Base-by-base conservation (phyloP, 2,888 invertebrate genomes). In the Aphodius sticticus region DNA sequence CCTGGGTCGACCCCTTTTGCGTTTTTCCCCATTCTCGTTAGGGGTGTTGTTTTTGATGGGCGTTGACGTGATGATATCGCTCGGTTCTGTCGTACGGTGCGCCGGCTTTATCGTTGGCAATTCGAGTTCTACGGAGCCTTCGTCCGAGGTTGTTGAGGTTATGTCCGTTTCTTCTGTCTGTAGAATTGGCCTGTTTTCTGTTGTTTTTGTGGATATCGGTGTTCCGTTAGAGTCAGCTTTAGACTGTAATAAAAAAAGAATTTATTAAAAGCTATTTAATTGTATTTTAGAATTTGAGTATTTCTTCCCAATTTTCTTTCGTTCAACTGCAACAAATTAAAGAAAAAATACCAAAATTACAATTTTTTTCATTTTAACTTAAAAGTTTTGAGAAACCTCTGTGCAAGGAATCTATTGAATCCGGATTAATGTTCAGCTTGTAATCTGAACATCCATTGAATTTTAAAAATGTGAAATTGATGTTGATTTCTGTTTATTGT, bases 141-240 rank as follows among this genome's bases (percentile, higher is more conserved):
- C 82, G 36, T 83, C 82, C 0, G 78, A 80, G 6, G 84, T 85
- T 9, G 84, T 85, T 0, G 83, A 82, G 3, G 84, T 83, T 69
- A 85, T 84, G 72, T 85, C 85, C 1, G 82, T 83, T 77, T 84
- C 81, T 70, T 82, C 78, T 1, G 81, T 83, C 12, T 53, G 53
- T 12, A 53, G 53, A 1, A 53, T 0, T 2, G 12, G 53, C 12
- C 7, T 53, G 53, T 5, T 53, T 12, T 53, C 53, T 7, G 53
- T 12, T 0, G 53, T 7, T 53, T 53, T 53, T 53, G 53, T 53
- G 7, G 53, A 53, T 5, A 53, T 12, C 53, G 7, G 9, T 53
- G 80, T 69, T 79, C 79, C 79, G 26, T 81, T 82, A 6, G 81
- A 81, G 69, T 82, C 69, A 14, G 75, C 81, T 77, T 80, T 83